phyloP scores from a whole-genome alignment of 2,797 vertebrate species.

The Nannoperca australis region DNA sequence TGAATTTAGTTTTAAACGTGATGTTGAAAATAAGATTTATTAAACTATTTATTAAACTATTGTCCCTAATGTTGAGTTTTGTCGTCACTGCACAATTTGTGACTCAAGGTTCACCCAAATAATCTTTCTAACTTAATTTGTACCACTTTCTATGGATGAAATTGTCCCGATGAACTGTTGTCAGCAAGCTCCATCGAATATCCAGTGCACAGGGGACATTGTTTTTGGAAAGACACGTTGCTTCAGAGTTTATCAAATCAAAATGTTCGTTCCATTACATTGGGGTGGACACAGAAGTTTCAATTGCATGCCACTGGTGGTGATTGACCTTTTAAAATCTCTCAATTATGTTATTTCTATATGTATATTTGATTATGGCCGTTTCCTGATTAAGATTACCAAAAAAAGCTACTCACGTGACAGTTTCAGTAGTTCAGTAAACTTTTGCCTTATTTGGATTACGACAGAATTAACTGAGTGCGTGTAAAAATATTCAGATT shows the following conservation, averaged over 20 bases:
- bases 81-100: slow-evolving; percentile 16
- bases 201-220: not conserved
- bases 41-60: slow-evolving; percentile 21
- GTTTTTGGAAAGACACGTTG: not conserved
- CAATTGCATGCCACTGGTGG: not conserved
- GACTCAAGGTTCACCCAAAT: slow-evolving; percentile 35
- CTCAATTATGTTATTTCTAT: not conserved
- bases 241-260: not conserved
- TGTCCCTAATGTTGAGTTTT: slow-evolving; percentile 19
- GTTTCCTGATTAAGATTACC: not conserved
- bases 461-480: not conserved
- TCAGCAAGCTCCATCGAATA: not conserved
- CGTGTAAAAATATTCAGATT: not conserved
- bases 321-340: not conserved
- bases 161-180: not conserved
- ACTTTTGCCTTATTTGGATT: not conserved
- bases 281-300: not conserved
- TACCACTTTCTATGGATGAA: not conserved
- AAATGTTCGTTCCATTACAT: not conserved
- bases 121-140: slow-evolving; percentile 1
- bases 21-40: slow-evolving; percentile 13
- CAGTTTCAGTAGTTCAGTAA: not conserved
- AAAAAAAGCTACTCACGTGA: not conserved
- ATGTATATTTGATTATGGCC: not conserved
- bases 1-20: slow-evolving; percentile 6